These are phyloP conservation scores for Nephrocerus scutellatus DNA, from an alignment of 2,888 invertebrate species.

Conservation along the genomic window DNA sequence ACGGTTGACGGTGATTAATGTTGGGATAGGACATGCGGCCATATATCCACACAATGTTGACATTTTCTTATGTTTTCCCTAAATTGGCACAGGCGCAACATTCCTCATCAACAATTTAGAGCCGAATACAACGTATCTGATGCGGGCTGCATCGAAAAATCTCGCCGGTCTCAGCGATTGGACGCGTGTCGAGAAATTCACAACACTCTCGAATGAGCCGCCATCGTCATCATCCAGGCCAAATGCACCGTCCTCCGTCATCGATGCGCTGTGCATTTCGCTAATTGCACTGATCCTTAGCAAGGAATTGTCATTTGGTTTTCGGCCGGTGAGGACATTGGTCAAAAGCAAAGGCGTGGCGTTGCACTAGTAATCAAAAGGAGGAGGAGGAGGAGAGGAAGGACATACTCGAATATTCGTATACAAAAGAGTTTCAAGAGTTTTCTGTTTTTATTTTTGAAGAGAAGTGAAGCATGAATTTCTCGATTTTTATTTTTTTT, in stretches of 20 bases:
- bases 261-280: conserved; percentile 13
- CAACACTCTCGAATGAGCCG: conserved; percentile 41
- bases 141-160: conserved; percentile 53
- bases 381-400: no score
- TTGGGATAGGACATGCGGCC: background rate
- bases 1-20: no score
- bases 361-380: no score
- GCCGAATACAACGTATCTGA: conserved; percentile 50
- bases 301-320: no score
- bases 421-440: no score
- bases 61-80: background rate
- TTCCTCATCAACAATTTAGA: conserved; percentile 49
- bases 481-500: no score
- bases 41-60: background rate
- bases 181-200: conserved; percentile 40
- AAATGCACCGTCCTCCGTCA: conserved; percentile 1
- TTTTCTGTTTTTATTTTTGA: no score
- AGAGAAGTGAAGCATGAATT: no score
- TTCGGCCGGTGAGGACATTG: no score
- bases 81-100: conserved; percentile 48
- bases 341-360: no score
- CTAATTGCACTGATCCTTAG: background rate
- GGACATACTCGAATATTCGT: no score
- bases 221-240: conserved; percentile 23
- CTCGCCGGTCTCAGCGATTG: conserved; percentile 51